Conservation (phyloP, 30 jellyfish, hydroid and myxozoan genomes). For the Hydractinia symbiolongicarpus region DNA sequence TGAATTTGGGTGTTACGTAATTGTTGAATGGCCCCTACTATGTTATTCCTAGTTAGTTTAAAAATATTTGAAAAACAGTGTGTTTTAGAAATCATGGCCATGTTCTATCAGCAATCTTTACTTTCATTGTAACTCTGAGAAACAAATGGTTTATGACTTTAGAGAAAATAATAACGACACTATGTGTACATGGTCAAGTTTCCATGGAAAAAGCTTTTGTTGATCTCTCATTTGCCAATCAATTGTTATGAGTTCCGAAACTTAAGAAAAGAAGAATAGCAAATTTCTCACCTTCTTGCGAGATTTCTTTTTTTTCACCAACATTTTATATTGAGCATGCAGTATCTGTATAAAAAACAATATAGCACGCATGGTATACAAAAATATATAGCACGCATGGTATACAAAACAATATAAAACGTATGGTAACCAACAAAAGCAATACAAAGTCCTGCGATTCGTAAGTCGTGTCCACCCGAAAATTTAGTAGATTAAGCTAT, state of each 20-base stretch:
- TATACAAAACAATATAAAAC: not conserved
- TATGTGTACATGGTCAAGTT: not conserved
- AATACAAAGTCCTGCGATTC: not conserved
- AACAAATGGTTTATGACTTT: no score
- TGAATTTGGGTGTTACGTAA: no score
- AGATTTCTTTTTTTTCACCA: constrained; percentile 11
- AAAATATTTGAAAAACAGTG: no score
- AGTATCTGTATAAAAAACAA: not conserved
- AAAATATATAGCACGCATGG: not conserved
- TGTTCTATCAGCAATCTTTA: not conserved
- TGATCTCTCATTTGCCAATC: not conserved
- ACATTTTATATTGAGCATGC: constrained; percentile 21
- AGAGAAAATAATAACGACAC: not conserved
- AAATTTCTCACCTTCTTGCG: constrained; percentile 8
- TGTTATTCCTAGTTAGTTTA: no score
- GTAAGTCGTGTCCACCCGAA: not conserved
- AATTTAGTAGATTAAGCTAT: not conserved
- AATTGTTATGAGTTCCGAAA: not conserved
- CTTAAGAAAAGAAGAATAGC: not conserved
- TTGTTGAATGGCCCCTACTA: no score
- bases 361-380: not conserved
- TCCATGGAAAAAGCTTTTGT: not conserved
- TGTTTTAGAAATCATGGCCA: no score
- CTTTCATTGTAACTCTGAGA: no score
- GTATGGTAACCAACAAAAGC: no score